Evolutionary conservation across 2,113 vertebrate species (phyloP).

Genomic region (Psilopogon haemacephalus): DNA sequence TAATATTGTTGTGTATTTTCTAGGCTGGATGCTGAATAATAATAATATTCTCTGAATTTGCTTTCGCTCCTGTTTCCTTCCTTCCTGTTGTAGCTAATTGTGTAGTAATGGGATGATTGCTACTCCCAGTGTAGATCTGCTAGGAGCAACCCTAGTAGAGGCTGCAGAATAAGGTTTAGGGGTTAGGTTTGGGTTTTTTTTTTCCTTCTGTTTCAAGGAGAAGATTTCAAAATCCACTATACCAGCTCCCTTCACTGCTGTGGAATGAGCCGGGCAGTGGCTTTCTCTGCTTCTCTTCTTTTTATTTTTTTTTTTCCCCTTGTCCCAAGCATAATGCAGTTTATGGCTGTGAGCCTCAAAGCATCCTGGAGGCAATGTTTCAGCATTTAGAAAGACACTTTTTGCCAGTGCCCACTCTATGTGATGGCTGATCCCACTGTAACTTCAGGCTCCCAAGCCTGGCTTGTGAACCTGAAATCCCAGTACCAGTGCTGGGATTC

Average conservation of each 20-base stretch:
- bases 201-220: constrained; percentile 5
- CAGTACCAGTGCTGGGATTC: background rate
- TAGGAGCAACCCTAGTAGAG: background rate
- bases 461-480: background rate
- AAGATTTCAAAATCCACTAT: background rate
- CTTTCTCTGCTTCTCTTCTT: background rate
- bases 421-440: background rate
- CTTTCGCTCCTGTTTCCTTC: constrained; percentile 64
- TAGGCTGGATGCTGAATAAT: constrained; percentile 64
- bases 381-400: background rate
- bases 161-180: background rate
- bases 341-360: background rate
- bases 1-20: constrained; percentile 67
- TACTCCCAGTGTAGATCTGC: background rate
- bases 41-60: constrained; percentile 57
- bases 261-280: background rate
- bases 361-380: background rate
- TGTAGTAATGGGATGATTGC: background rate
- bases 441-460: constrained; percentile 16
- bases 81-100: constrained; percentile 39
- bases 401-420: background rate
- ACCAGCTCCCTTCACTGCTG: background rate
- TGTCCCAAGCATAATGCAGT: background rate
- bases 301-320: background rate
- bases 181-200: background rate